Percentiles rank a stretch among this genome's conserved stretches.
phyloP scores from a whole-genome alignment of 1,140 invertebrate species.

The Drusus annulatus region DNA sequence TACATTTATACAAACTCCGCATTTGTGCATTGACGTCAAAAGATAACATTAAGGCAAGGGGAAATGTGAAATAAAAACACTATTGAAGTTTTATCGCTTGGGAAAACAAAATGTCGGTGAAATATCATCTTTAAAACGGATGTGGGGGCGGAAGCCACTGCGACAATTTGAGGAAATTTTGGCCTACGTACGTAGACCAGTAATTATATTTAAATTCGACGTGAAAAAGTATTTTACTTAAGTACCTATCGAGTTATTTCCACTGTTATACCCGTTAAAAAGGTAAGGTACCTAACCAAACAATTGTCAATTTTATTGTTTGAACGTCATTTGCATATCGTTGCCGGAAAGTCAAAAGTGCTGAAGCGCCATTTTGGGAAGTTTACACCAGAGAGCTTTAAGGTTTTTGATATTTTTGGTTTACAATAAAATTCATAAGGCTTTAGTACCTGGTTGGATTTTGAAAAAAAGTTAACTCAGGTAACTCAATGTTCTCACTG shows the following conservation, averaged over 20 bases:
- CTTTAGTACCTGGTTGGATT: too few species aligned
- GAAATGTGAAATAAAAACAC: background rate
- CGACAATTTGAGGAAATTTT: slow-evolving; percentile 9
- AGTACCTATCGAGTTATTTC: background rate
- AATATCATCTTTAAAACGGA: slow-evolving; percentile 12
- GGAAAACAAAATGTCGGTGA: background rate
- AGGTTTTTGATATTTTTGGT: too few species aligned
- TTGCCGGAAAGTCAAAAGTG: too few species aligned
- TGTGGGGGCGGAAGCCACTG: slow-evolving; percentile 18
- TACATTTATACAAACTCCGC: too few species aligned
- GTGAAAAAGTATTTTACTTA: background rate
- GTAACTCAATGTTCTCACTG: too few species aligned
- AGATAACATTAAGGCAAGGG: background rate
- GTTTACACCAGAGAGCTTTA: too few species aligned
- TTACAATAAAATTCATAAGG: too few species aligned
- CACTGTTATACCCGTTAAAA: background rate
- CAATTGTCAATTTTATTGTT: too few species aligned
- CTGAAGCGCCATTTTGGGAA: too few species aligned
- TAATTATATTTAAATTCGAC: background rate
- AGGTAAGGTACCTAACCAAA: background rate
- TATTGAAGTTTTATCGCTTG: too few species aligned
- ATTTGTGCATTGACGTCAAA: background rate
- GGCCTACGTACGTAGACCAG: background rate
- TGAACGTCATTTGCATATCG: too few species aligned
- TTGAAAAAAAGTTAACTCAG: too few species aligned